Conservation (phyloP, 2,888 invertebrate genomes). For the Scaeva pyrastri region DNA sequence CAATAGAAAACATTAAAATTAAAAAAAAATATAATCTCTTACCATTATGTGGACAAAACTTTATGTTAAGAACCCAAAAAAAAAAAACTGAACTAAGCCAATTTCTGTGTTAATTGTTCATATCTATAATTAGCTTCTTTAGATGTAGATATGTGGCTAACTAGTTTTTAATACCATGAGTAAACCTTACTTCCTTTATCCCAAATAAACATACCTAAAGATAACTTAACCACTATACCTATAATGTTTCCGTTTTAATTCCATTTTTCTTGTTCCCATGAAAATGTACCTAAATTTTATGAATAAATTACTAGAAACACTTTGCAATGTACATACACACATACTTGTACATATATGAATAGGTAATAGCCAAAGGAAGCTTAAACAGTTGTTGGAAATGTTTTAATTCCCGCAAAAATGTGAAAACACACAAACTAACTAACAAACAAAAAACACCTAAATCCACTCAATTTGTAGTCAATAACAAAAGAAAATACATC, state of each 20-base stretch:
- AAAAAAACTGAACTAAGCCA: background rate
- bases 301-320: background rate
- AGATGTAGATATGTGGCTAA: too few relatives aligned
- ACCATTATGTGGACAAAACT: too few relatives aligned
- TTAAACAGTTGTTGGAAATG: constrained; percentile 33
- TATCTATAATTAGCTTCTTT: background rate
- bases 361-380: too few relatives aligned
- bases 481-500: constrained; percentile 65
- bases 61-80: too few relatives aligned
- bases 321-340: too few relatives aligned
- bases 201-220: too few relatives aligned
- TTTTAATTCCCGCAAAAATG: constrained; percentile 21
- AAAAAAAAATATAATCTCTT: too few relatives aligned
- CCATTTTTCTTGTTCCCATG: too few relatives aligned
- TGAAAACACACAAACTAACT: background rate
- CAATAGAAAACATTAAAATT: too few relatives aligned
- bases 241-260: too few relatives aligned
- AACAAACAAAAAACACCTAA: constrained; percentile 9
- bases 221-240: too few relatives aligned
- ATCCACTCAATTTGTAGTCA: constrained; percentile 68
- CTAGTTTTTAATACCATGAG: background rate
- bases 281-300: background rate
- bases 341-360: too few relatives aligned
- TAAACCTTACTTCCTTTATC: background rate
- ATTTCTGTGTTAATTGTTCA: background rate